Conservation (phyloP, 2,888 invertebrate genomes). For the Diplolepis rosae region DNA sequence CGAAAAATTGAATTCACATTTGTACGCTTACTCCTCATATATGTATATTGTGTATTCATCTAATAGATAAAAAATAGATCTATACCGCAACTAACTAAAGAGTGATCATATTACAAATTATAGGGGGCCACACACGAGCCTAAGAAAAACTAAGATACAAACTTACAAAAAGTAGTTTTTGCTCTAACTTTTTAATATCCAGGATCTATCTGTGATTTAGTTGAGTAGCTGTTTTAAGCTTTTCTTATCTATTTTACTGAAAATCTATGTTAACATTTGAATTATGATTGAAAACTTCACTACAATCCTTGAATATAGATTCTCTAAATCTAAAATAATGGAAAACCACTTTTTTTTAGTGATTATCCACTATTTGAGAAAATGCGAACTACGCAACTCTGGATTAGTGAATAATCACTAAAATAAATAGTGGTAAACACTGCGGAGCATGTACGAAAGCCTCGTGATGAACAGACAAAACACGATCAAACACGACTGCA, state of each 20-base stretch:
- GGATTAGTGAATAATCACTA: too few relatives aligned
- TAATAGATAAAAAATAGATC: constrained; percentile 12
- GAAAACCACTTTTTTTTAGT: too few relatives aligned
- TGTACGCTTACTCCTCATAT: neutral
- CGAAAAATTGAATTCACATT: neutral
- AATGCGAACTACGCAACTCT: too few relatives aligned
- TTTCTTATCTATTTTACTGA: constrained; percentile 30
- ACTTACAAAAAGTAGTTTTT: constrained; percentile 66
- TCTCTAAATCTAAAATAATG: too few relatives aligned
- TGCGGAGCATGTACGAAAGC: too few relatives aligned
- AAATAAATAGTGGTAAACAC: too few relatives aligned
- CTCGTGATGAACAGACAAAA: too few relatives aligned
- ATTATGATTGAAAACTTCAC: too few relatives aligned
- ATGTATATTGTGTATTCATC: constrained; percentile 41
- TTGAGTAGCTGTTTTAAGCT: constrained; percentile 56
- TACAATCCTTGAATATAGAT: too few relatives aligned
- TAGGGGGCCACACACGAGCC: constrained; percentile 70
- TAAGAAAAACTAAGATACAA: constrained; percentile 73
- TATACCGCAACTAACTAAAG: constrained; percentile 30
- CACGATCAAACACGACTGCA: too few relatives aligned
- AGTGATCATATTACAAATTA: constrained; percentile 62
- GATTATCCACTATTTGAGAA: too few relatives aligned
- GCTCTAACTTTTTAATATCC: constrained; percentile 62
- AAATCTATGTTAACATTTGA: neutral
- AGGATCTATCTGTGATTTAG: constrained; percentile 70